Evolutionary conservation across 2,888 invertebrate genomes (phyloP), one percentile per base, ranked within the genome.

Genomic region (Punctoribates punctum): DNA sequence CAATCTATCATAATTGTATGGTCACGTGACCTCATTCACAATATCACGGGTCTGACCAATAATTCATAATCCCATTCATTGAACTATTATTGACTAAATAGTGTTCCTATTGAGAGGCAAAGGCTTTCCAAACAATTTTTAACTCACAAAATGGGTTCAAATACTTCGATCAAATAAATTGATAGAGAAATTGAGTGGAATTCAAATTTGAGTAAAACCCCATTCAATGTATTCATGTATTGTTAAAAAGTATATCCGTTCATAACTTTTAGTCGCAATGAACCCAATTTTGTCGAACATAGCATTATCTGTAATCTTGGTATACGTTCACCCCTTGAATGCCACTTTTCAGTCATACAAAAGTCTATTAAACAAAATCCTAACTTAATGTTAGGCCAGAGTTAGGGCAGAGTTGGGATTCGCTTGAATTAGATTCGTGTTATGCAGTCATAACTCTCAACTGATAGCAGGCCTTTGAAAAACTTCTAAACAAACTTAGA

Each of bases 401-500:
- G 29, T 67, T 38, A 29, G 20, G 9, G 1, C 17, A 67, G n/a
- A 20, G 17, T n/a, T 20, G 20, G 29, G 17, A 67, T 38, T 67
- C 9, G 67, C 34, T 38, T 67, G 42, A 38, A 67, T 67, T 34
- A 38, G 38, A 38, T 67, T 65, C 67, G 67, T 67, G 67, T 67
- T 67, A 67, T 38, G 20, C 42, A 67, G n/a, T 42, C 67, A 67
- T 67, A 67, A 38, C 67, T 67, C 20, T n/a, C 38, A 42, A 67
- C n/a, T n/a, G n/a, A 67, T 38, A 34, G 67, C 8, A n/a, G n/a
- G 6, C n/a, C 38, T 13, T 15, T 17, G n/a, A 20, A 15, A 5
- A 67, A 67, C 38, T 38, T n/a, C 34, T 67, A 67, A 67, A 67
- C 67, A 67, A 67, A 67, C 67, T 67, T 67, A 67, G 34, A 38